Percentiles rank a stretch among this genome's conserved stretches.
phyloP scores from a whole-genome alignment of 2,888 invertebrate species.

The Chirona hameri region DNA sequence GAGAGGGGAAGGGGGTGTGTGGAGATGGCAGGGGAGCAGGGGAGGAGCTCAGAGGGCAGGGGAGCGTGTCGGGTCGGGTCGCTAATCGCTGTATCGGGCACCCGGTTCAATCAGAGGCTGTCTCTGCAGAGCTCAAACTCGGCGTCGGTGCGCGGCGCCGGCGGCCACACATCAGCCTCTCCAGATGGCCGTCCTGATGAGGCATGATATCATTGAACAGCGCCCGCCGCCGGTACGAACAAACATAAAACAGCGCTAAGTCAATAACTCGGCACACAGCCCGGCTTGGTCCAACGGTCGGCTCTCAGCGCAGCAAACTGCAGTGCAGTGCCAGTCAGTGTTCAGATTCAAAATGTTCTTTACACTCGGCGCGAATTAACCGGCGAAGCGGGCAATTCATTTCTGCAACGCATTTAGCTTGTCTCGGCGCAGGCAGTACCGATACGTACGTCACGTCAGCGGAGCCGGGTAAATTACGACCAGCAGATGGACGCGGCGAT shows the following conservation, averaged over 20 bases:
- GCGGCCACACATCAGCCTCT: too few species aligned
- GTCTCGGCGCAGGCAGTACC: not conserved
- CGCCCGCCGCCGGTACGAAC: too few species aligned
- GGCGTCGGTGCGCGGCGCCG: too few species aligned
- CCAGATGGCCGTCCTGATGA: too few species aligned
- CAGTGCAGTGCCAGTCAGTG: not conserved
- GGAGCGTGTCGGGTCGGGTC: too few species aligned
- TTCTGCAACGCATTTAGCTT: not conserved
- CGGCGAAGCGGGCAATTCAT: not conserved
- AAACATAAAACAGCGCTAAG: not conserved
- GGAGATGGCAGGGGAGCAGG: too few species aligned
- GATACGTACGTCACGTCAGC: not conserved
- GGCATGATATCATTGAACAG: too few species aligned
- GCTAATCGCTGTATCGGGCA: too few species aligned
- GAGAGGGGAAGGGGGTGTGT: too few species aligned
- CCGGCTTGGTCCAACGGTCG: not conserved
- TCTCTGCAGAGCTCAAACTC: too few species aligned
- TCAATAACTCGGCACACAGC: not conserved
- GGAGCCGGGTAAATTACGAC: not conserved
- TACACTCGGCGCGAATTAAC: not conserved
- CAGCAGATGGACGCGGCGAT: not conserved
- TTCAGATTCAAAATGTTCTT: not conserved
- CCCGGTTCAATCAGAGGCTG: too few species aligned
- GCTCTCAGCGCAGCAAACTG: not conserved
- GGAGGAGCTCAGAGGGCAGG: too few species aligned